phyloP scores from a whole-genome alignment of 2,113 vertebrate species.

The Haemorhous mexicanus region DNA sequence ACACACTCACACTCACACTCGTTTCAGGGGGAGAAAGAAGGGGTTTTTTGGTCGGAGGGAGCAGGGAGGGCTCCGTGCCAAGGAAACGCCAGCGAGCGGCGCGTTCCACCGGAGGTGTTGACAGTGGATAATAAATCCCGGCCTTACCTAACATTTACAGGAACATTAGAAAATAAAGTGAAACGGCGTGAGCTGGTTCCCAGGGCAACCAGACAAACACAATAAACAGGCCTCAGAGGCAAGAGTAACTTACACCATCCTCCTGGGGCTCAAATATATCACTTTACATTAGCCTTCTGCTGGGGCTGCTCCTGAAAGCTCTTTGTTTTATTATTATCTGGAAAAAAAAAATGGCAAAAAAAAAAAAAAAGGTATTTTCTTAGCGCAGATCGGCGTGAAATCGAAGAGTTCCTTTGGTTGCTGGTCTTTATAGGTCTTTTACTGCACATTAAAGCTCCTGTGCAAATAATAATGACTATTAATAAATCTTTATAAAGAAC shows the following conservation, averaged over 20 bases:
- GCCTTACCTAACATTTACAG: slow-evolving; percentile 84
- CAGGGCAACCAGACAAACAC: slow-evolving; percentile 86
- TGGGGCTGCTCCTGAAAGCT: slow-evolving; percentile 72
- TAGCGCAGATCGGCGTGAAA: slow-evolving; percentile 22
- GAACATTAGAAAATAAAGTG: slow-evolving; percentile 83
- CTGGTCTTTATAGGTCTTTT: slow-evolving; percentile 44
- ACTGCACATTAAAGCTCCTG: slow-evolving; percentile 36
- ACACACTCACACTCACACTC: not conserved
- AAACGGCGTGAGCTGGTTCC: slow-evolving; percentile 80
- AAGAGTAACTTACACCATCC: slow-evolving; percentile 77
- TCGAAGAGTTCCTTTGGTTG: slow-evolving; percentile 46
- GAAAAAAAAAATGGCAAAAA: not conserved
- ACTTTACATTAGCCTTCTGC: slow-evolving; percentile 76
- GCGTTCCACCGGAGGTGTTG: slow-evolving; percentile 84
- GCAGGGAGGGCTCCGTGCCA: slow-evolving; percentile 68
- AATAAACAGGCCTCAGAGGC: slow-evolving; percentile 80
- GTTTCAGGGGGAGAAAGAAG: not conserved
- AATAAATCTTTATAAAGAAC: slow-evolving; percentile 36
- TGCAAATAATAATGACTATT: slow-evolving; percentile 34
- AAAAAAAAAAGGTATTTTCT: not conserved
- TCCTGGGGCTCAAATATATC: slow-evolving; percentile 79
- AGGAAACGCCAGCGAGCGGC: slow-evolving; percentile 72
- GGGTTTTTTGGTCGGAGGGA: not conserved
- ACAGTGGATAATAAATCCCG: slow-evolving; percentile 85
- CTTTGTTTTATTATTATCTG: slow-evolving; percentile 76